Base-by-base conservation (phyloP, 2,113 vertebrate species). In the Esox niger region DNA sequence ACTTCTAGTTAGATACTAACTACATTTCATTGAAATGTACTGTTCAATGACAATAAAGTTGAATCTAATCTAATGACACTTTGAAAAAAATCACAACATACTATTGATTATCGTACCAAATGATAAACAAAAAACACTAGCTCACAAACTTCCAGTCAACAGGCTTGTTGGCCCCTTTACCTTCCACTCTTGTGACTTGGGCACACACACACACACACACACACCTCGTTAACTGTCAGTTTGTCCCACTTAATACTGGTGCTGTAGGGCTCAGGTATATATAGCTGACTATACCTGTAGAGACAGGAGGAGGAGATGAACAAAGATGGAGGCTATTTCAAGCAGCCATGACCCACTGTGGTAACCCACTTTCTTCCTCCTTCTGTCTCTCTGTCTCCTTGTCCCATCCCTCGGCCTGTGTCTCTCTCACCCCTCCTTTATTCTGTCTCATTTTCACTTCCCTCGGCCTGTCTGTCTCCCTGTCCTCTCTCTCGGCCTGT, bases 251-350 rank as follows among this genome's bases (percentile, higher is more conserved):
- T 89, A 79, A 62, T 35, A 70, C 65, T 31, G 17, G 74, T 32
- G 79, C 85, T 82, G 81, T 73, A 80, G 84, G 81, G 79, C 84
- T 82, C 43, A 61, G 70, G 69, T 86, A 81, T 84, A 79, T 73
- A 75, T 71, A 81, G 74, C 87, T 90, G 84, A 87, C 88, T 88
- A 82, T 89, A 86, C 86, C 79, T 89, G 79, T 78, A 54, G 64
- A 71, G 64, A 38, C 43, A 47, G 47, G 47, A 67, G 54, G 52
- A 43, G 26, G 20, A 75, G 64, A 78, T 56, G 83, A n/a, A 66
- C 82, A 78, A 56, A 68, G 78, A 79, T n/a, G 72, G 35, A 20
- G 66, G 64, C 85, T 91, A 91, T 91, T 91, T 90, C 78, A 60
- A 88, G 88, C 78, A 69, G 70, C 68, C 64, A 4, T 90, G 84